Percentiles rank a stretch among this genome's conserved stretches.
phyloP scores from a whole-genome alignment of 2,113 vertebrate species.

The Gymnobelideus leadbeateri region DNA sequence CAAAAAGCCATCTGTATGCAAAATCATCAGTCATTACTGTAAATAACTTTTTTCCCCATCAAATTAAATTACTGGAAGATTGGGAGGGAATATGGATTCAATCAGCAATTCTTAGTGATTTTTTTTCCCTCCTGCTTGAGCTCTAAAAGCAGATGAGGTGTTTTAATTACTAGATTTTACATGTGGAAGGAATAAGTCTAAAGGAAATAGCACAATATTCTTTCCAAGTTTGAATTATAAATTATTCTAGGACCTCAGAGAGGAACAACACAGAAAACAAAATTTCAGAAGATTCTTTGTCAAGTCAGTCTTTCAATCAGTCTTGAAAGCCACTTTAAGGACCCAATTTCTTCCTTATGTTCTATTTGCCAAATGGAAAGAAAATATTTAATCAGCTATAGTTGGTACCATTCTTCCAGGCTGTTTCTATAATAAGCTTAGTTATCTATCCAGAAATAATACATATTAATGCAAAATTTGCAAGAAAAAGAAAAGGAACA shows the following conservation, averaged over 20 bases:
- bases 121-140: slow-evolving; percentile 75
- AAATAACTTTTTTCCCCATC: slow-evolving; percentile 78
- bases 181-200: slow-evolving; percentile 88
- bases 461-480: slow-evolving; percentile 65
- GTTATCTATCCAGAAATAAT: slow-evolving; percentile 72
- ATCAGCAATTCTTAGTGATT: slow-evolving; percentile 80
- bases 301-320: slow-evolving; percentile 81
- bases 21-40: slow-evolving; percentile 71
- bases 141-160: slow-evolving; percentile 88
- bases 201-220: slow-evolving; percentile 86
- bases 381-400: slow-evolving; percentile 70
- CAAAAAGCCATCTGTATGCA: slow-evolving; percentile 69
- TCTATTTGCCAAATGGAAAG: slow-evolving; percentile 61
- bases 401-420: not conserved
- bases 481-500: slow-evolving; percentile 67
- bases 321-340: slow-evolving; percentile 80
- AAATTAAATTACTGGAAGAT: slow-evolving; percentile 81
- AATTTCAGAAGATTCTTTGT: slow-evolving; percentile 80
- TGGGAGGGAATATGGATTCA: slow-evolving; percentile 84
- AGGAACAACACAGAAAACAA: slow-evolving; percentile 83
- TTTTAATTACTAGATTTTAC: slow-evolving; percentile 88
- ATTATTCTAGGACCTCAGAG: slow-evolving; percentile 83
- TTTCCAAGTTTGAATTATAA: slow-evolving; percentile 87
- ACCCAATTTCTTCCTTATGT: slow-evolving; percentile 79
- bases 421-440: slow-evolving; percentile 58